These are phyloP conservation scores for Drosophila lacteicornis DNA, from an alignment of 1,140 invertebrate genomes.

Conservation along the genomic window DNA sequence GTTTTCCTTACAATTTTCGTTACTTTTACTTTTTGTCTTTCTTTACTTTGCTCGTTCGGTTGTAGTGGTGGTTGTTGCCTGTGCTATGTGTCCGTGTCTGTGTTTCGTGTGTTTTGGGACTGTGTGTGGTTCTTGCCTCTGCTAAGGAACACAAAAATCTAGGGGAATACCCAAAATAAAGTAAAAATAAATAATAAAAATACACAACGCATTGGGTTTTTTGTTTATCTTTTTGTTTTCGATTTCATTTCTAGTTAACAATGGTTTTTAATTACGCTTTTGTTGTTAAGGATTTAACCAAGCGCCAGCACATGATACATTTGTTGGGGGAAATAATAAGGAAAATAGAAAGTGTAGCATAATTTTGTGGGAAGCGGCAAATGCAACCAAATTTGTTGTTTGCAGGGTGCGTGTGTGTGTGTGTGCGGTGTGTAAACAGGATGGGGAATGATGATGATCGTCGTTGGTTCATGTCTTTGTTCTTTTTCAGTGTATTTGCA, in stretches of 20 bases:
- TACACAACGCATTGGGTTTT: conserved; percentile 16
- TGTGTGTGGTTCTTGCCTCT: conserved; percentile 27
- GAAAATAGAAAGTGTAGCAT: conserved; percentile 26
- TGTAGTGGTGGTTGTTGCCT: conserved; percentile 79
- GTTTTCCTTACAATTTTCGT: conserved; percentile 40
- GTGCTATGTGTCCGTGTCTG: conserved; percentile 52
- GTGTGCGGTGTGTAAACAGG: neutral
- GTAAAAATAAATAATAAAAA: conserved; percentile 29
- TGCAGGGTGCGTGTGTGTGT: neutral
- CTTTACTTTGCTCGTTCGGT: conserved; percentile 64
- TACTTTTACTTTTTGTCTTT: conserved; percentile 12
- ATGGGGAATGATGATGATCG: conserved; percentile 16
- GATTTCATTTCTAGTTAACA: conserved; percentile 36
- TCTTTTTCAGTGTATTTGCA: neutral
- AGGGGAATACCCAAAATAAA: no score
- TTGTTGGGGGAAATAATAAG: conserved; percentile 11
- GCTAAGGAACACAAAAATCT: conserved; percentile 19
- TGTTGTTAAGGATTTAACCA: conserved; percentile 24
- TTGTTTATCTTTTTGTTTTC: conserved; percentile 23
- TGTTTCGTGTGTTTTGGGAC: conserved; percentile 18
- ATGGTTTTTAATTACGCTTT: conserved; percentile 48
- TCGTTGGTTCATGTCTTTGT: neutral
- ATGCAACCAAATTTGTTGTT: conserved; percentile 13
- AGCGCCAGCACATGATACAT: conserved; percentile 38
- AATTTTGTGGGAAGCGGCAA: conserved; percentile 3